Percentiles rank a stretch among this genome's conserved stretches.
Evolutionary conservation across 2,888 invertebrate species (phyloP).

Genomic region (Mythimna loreyi): DNA sequence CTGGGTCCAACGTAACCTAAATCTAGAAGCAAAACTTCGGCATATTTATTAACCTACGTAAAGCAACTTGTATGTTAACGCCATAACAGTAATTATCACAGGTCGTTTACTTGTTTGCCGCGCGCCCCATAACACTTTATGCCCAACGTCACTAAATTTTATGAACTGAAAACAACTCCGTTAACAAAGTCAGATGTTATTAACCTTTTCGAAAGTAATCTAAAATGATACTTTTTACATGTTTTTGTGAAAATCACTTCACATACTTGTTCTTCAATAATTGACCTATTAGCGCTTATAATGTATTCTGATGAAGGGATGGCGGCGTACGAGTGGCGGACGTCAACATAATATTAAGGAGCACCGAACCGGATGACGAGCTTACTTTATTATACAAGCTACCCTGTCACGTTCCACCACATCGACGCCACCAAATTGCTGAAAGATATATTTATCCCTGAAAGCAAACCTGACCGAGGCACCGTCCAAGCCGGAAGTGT

Average conservation of each 20-base stretch:
- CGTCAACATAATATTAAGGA: too few relatives aligned
- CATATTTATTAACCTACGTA: slow-evolving; percentile 8
- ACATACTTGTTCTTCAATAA: too few relatives aligned
- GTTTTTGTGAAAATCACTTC: background rate
- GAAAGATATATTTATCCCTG: too few relatives aligned
- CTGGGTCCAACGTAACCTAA: background rate
- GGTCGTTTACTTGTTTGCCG: slow-evolving; percentile 53
- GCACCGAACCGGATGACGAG: too few relatives aligned
- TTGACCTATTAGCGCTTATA: background rate
- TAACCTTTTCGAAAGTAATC: slow-evolving; percentile 57
- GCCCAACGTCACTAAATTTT: slow-evolving; percentile 70
- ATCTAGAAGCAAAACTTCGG: slow-evolving; percentile 3
- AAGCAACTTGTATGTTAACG: slow-evolving; percentile 5
- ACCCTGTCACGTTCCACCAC: too few relatives aligned
- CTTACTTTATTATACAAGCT: too few relatives aligned
- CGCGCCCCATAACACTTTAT: slow-evolving; percentile 71
- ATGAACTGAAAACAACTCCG: slow-evolving; percentile 67
- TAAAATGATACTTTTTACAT: background rate
- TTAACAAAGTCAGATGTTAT: slow-evolving; percentile 52
- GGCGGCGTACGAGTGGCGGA: too few relatives aligned
- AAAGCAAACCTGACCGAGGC: too few relatives aligned
- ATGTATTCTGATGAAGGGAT: too few relatives aligned
- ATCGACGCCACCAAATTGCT: too few relatives aligned
- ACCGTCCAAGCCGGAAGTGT: too few relatives aligned
- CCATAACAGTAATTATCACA: slow-evolving; percentile 56